Conservation (phyloP, 2,113 vertebrate species). For the Rhinoderma darwinii region DNA sequence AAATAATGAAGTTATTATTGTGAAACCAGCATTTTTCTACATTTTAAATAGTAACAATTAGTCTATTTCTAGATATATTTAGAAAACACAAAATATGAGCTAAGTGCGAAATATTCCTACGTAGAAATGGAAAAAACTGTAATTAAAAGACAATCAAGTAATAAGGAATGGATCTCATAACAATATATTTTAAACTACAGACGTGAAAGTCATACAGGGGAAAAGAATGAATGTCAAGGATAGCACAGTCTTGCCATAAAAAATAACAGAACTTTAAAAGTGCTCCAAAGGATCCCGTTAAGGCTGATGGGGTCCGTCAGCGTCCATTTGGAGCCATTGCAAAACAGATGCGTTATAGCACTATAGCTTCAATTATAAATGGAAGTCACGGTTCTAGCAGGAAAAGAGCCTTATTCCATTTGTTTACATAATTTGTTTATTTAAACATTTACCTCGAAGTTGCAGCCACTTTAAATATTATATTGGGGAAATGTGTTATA, state of each 20-base stretch:
- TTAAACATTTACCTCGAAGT: too few relatives aligned
- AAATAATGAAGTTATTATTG: slow-evolving; percentile 4
- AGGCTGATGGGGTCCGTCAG: too few relatives aligned
- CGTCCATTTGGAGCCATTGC: too few relatives aligned
- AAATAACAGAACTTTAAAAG: background rate
- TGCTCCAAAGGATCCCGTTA: too few relatives aligned
- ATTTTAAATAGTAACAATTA: background rate
- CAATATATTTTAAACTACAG: background rate
- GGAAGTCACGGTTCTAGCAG: too few relatives aligned
- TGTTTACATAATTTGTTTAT: too few relatives aligned
- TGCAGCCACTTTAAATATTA: too few relatives aligned
- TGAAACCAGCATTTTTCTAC: background rate
- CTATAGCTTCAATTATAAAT: too few relatives aligned
- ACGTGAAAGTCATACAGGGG: background rate
- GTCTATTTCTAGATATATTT: background rate
- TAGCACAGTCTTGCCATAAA: background rate
- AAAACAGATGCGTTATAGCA: too few relatives aligned
- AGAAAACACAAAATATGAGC: background rate
- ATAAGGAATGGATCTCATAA: background rate
- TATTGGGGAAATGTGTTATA: too few relatives aligned
- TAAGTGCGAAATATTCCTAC: background rate
- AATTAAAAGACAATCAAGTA: background rate
- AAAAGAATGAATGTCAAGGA: too few relatives aligned
- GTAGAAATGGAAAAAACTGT: background rate
- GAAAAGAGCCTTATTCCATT: too few relatives aligned